Conservation (phyloP, 2,113 vertebrate species). For the Notiomystis cincta region DNA sequence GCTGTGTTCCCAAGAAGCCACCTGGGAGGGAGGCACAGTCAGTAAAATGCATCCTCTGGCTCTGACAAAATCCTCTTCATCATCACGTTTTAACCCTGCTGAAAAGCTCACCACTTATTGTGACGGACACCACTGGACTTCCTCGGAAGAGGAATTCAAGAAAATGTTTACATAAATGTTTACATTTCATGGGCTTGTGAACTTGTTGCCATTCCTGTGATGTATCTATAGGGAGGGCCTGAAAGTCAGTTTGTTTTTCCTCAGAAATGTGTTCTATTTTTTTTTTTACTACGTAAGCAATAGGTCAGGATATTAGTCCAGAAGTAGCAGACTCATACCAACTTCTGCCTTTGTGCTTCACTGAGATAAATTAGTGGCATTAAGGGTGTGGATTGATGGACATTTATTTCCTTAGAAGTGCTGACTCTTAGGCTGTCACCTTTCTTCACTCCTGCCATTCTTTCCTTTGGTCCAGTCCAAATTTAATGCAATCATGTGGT, state of each 20-base stretch:
- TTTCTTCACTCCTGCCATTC: background rate
- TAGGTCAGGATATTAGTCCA: background rate
- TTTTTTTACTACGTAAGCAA: background rate
- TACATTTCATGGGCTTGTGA: background rate
- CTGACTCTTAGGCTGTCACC: background rate
- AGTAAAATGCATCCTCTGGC: background rate
- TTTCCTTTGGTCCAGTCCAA: background rate
- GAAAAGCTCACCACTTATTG: background rate
- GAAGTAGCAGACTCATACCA: background rate
- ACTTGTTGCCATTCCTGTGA: background rate
- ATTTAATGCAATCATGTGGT: background rate
- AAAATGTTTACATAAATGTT: background rate
- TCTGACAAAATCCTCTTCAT: background rate
- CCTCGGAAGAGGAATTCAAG: background rate
- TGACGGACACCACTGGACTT: background rate
- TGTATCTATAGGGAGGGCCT: background rate
- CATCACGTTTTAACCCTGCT: rapidly evolving
- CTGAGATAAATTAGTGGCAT: background rate
- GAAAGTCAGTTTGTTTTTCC: background rate
- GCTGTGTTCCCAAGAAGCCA: background rate
- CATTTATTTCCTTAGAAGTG: background rate
- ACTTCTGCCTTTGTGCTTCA: background rate
- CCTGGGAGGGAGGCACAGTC: background rate
- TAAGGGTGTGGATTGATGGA: background rate
- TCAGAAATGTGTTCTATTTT: background rate